Evolutionary conservation across 2,113 vertebrate species (phyloP), one percentile per base, ranked within the genome.

Genomic region (Phoenicopterus ruber): DNA sequence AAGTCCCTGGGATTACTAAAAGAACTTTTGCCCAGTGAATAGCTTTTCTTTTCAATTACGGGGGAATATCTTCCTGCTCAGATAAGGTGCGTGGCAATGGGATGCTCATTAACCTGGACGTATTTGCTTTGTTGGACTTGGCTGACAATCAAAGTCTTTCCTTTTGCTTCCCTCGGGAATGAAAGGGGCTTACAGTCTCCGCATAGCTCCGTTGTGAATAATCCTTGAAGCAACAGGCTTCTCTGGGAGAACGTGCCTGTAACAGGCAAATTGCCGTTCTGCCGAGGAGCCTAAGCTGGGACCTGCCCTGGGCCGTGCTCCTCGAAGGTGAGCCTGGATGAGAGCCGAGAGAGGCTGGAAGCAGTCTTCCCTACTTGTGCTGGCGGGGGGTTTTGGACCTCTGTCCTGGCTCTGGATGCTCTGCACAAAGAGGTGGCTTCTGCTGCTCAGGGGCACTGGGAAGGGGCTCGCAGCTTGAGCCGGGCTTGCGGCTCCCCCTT

Each of bases 91-190:
- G 13, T 9, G 12, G 63, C 69, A 63, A 46, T 42, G 79, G 79
- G 90, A 88, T 83, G 85, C 46, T 96, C 92, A 92, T 95, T 96
- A 95, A 94, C 82, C 79, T 73, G 42, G 31, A 85, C 81, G 29
- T 58, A 58, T 96, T 66, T 52, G 59, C 85, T 90, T 86, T 82
- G 73, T 79, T 72, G 24, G 76, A 66, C 79, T 76, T 26, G 38
- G 42, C 28, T 86, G 88, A 59, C 90, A 90, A 92, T 81, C 66
- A 34, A 92, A 90, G 38, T 36, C 18, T 90, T 70, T 82, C 36
- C 22, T 89, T 94, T 69, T 76, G 12, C 44, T 81, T 46, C 88
- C 65, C 63, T 50, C 36, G 65, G 76, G 86, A 93, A 66, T 58
- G 40, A 71, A 77, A 79, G 52, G 54, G 14, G 89, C n/a, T 86